These are phyloP conservation scores for Heliopora coerulea DNA, from an alignment of 92 coral and sea anemone species.

Conservation along the genomic window DNA sequence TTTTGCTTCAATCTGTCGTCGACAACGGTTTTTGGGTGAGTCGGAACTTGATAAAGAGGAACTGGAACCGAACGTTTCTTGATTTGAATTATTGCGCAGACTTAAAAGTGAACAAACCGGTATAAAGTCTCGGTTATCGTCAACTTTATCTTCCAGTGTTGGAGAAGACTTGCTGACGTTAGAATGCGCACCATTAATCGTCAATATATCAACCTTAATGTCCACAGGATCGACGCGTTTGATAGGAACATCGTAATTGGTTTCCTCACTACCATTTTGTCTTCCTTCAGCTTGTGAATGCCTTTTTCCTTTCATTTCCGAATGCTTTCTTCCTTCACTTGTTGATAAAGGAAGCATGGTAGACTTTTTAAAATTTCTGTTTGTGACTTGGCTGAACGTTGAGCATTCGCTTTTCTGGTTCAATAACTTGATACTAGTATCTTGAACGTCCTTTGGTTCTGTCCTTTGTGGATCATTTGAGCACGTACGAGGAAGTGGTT, in stretches of 20 bases:
- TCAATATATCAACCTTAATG: slow-evolving; percentile 18
- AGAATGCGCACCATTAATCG: background rate
- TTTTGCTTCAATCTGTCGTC: background rate
- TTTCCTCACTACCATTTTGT: background rate
- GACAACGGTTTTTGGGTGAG: slow-evolving; percentile 1
- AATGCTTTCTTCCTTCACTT: background rate
- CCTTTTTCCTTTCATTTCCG: background rate
- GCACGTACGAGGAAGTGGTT: background rate
- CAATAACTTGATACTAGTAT: background rate
- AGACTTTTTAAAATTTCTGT: background rate
- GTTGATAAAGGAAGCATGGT: background rate
- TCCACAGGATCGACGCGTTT: slow-evolving; percentile 30
- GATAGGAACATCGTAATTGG: background rate
- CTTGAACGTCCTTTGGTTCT: background rate
- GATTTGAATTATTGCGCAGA: background rate
- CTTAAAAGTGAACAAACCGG: background rate
- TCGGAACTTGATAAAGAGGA: slow-evolving; percentile 32
- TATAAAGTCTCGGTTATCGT: background rate
- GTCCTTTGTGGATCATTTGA: background rate
- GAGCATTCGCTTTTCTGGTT: background rate
- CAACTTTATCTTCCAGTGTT: slow-evolving; percentile 9
- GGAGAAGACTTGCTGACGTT: background rate
- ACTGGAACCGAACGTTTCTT: slow-evolving; percentile 23
- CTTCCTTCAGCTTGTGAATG: no score
- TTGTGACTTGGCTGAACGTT: background rate